phyloP scores from a whole-genome alignment of 1,140 invertebrate genomes.

The Parasteatoda tepidariorum region DNA sequence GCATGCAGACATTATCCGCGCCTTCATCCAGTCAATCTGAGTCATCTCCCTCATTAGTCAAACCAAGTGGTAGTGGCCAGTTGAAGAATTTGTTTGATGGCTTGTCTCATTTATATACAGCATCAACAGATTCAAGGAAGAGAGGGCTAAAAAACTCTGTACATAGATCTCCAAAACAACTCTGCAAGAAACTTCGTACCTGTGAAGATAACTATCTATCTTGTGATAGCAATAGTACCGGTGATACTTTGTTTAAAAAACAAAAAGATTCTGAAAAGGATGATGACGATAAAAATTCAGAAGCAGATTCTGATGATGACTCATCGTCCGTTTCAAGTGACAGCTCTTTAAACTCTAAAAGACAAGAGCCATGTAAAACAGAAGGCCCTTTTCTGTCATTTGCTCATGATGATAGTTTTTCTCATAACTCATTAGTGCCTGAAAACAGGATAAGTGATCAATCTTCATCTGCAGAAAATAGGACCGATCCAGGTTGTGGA shows the following conservation, averaged over 20 bases:
- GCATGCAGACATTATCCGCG: constrained; percentile 1
- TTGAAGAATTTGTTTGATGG: constrained; percentile 84
- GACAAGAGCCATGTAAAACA: constrained; percentile 5
- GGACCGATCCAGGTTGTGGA: too few species aligned
- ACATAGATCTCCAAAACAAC: constrained; percentile 63
- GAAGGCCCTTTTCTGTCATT: constrained; percentile 14
- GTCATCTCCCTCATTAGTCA: constrained; percentile 64
- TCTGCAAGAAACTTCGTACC: constrained; percentile 48
- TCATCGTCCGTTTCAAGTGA: constrained; percentile 20
- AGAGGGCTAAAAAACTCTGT: constrained; percentile 68
- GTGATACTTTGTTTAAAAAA: constrained; percentile 22
- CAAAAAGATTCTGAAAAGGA: not conserved
- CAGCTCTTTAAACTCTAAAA: constrained; percentile 15
- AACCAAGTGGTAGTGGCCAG: constrained; percentile 73
- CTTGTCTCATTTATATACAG: constrained; percentile 84
- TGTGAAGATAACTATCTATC: constrained; percentile 24
- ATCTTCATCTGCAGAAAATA: constrained; percentile 8
- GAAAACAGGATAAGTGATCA: constrained; percentile 37
- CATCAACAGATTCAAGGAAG: constrained; percentile 74
- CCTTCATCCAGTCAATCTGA: constrained; percentile 47
- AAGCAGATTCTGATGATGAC: constrained; percentile 21
- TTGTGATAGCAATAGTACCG: constrained; percentile 58
- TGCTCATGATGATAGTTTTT: constrained; percentile 42
- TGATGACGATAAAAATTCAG: not conserved
- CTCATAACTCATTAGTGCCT: constrained; percentile 48